Evolutionary conservation across 2,888 invertebrate genomes (phyloP).

Genomic region (Xestia c-nigrum): DNA sequence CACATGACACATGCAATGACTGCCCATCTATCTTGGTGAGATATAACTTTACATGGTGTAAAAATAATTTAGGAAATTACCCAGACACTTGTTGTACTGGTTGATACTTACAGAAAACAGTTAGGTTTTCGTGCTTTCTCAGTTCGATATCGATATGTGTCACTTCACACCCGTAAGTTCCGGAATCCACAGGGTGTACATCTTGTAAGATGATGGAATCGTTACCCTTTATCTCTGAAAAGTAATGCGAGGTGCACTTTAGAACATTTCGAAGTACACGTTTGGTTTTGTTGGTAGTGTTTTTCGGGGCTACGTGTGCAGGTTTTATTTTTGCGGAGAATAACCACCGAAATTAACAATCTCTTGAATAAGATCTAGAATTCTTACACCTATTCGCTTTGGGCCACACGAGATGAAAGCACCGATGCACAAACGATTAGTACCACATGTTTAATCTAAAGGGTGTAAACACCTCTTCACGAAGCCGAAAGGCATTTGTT

Average conservation of each 20-base stretch:
- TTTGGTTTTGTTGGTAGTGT: background rate
- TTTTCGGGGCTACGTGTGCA: background rate
- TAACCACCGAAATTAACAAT: no score
- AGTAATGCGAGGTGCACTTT: background rate
- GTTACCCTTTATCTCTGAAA: slow-evolving; percentile 77
- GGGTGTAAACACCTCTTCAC: no score
- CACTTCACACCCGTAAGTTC: slow-evolving; percentile 83
- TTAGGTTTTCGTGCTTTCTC: slow-evolving; percentile 72
- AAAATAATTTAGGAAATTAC: background rate
- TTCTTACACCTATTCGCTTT: no score
- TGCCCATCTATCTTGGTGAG: background rate
- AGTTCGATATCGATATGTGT: slow-evolving; percentile 72
- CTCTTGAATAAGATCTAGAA: no score
- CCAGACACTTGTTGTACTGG: background rate
- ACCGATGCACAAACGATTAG: no score
- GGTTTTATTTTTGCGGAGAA: background rate
- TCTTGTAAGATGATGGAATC: slow-evolving; percentile 77
- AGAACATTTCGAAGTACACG: background rate
- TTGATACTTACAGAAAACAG: slow-evolving; percentile 82
- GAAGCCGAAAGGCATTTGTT: no score
- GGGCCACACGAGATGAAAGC: no score
- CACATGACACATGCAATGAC: background rate
- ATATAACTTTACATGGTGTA: background rate
- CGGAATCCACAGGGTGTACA: slow-evolving; percentile 78
- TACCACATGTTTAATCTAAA: no score